A percentile compares a stretch with the other conserved stretches of the same genome.
Conservation (phyloP, 2,113 vertebrate species). For the Empidonax traillii region DNA sequence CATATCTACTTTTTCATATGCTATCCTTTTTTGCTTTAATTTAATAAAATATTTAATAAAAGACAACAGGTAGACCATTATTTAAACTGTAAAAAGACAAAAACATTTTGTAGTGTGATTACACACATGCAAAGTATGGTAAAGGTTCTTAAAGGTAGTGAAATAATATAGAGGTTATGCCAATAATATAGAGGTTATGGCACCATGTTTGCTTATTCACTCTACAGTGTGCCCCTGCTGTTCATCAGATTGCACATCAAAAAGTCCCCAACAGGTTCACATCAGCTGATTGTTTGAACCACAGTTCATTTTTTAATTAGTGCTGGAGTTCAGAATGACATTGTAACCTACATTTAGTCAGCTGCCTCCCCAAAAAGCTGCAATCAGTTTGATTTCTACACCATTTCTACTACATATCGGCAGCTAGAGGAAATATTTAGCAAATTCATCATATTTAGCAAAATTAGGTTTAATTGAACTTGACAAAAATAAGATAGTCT, state of each 20-base stretch:
- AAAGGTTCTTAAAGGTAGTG: accelerated
- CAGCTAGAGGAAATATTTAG: not conserved
- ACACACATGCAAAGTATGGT: not conserved
- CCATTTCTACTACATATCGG: not conserved
- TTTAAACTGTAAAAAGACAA: not conserved
- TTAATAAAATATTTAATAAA: not conserved
- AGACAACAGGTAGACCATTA: not conserved
- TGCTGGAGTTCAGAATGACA: not conserved
- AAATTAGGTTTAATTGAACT: not conserved
- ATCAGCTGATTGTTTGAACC: not conserved
- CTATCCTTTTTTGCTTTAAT: not conserved
- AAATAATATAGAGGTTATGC: not conserved
- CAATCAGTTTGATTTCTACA: not conserved
- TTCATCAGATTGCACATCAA: not conserved
- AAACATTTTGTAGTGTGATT: not conserved
- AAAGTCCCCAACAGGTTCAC: not conserved
- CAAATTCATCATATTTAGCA: not conserved
- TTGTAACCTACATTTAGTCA: not conserved
- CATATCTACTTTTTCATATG: not conserved
- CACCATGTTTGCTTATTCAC: not conserved
- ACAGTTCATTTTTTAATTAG: not conserved
- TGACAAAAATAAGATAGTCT: not conserved
- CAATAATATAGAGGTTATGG: not conserved
- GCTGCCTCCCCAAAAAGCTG: not conserved
- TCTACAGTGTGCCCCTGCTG: not conserved